Evolutionary conservation across 1,140 invertebrate genomes (phyloP).

Genomic region (Steinernema feltiae): DNA sequence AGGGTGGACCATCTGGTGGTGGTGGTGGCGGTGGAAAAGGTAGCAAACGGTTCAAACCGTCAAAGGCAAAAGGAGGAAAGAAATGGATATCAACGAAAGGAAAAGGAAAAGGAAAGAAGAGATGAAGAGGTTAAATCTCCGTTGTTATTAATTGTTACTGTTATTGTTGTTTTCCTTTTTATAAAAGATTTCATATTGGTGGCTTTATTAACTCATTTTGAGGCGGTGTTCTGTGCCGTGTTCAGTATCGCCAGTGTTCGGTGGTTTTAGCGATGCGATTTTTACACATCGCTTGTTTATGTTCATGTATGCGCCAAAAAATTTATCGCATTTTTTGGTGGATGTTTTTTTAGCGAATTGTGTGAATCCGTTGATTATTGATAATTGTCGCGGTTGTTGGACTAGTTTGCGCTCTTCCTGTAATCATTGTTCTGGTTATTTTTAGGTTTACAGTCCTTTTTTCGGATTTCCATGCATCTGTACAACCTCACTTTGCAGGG

Average conservation of each 20-base stretch:
- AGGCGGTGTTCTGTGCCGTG: not conserved
- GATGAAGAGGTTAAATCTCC: not conserved
- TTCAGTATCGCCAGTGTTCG: too few relatives aligned
- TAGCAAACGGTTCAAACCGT: constrained; percentile 10
- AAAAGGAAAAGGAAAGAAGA: not conserved
- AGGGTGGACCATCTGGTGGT: not conserved
- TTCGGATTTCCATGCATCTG: constrained; percentile 73
- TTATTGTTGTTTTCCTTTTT: not conserved
- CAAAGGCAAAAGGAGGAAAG: constrained; percentile 13
- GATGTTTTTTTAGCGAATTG: too few relatives aligned
- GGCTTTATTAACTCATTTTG: not conserved
- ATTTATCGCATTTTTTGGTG: too few relatives aligned
- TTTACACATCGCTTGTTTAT: not conserved
- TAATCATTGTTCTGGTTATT: not conserved
- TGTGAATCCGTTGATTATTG: too few relatives aligned
- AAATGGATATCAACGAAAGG: not conserved
- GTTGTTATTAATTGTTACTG: not conserved
- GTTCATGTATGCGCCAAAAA: too few relatives aligned
- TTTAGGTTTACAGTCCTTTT: not conserved
- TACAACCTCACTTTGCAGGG: constrained; percentile 96
- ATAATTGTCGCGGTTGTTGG: not conserved
- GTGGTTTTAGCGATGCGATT: too few relatives aligned
- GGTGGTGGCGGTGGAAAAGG: constrained; percentile 16
- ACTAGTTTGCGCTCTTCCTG: not conserved
- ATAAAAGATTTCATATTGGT: too few relatives aligned